A percentile compares a stretch with the other conserved stretches of the same genome.
Conservation (phyloP, 1,140 invertebrate genomes). For the Caerostris darwini region DNA sequence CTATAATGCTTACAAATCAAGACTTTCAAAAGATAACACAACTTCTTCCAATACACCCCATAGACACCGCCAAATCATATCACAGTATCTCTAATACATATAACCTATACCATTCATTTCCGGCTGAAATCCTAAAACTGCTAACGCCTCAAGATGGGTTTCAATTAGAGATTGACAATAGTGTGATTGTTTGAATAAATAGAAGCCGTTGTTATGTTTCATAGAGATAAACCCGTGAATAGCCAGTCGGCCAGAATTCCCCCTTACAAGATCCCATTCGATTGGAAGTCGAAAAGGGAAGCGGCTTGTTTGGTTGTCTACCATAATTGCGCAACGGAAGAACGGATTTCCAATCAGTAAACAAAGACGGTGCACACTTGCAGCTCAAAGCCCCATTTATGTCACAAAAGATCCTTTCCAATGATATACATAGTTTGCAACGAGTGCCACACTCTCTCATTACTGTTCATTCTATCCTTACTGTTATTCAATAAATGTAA, state of each 20-base stretch:
- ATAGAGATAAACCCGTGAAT: not conserved
- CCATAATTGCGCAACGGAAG: conserved; percentile 23
- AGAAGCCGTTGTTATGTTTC: not conserved
- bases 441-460: not conserved
- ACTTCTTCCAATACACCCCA: no score
- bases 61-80: no score
- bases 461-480: no score
- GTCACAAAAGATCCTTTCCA: not conserved
- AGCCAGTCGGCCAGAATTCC: not conserved
- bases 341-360: conserved; percentile 4
- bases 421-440: not conserved
- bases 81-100: not conserved
- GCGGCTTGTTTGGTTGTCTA: not conserved
- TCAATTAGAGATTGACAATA: not conserved
- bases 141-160: not conserved
- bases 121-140: not conserved
- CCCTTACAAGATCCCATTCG: conserved; percentile 25
- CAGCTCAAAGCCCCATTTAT: not conserved
- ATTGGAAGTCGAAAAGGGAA: conserved; percentile 14
- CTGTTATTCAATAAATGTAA: not conserved
- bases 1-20: no score
- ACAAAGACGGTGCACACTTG: conserved; percentile 18
- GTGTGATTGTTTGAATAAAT: conserved; percentile 3
- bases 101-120: not conserved
- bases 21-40: no score